Conservation (phyloP, 2,888 invertebrate genomes). For the Rapana venosa region DNA sequence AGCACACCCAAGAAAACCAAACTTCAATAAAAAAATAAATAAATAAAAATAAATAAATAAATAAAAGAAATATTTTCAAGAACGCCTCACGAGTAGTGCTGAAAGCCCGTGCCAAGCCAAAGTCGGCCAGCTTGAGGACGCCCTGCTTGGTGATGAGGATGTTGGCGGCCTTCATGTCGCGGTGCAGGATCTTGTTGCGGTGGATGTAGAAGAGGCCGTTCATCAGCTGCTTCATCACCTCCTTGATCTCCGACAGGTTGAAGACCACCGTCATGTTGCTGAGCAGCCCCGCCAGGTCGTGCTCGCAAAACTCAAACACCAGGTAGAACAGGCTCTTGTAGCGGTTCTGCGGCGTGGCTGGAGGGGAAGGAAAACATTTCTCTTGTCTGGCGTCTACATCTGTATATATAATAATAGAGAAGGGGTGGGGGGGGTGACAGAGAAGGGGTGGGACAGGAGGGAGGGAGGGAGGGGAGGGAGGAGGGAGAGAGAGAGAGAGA, state of each 20-base stretch:
- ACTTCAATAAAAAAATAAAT: too few species aligned
- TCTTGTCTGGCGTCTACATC: too few species aligned
- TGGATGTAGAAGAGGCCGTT: slow-evolving; percentile 97
- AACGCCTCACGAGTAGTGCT: slow-evolving; percentile 81
- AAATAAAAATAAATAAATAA: background rate
- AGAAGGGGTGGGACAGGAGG: too few species aligned
- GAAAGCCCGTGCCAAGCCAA: slow-evolving; percentile 97
- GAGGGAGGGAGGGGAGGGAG: too few species aligned
- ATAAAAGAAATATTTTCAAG: background rate
- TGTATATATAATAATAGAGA: too few species aligned
- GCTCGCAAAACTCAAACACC: slow-evolving; percentile 99
- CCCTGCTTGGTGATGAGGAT: slow-evolving; percentile 97
- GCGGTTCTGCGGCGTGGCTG: slow-evolving; percentile 84
- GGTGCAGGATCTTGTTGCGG: slow-evolving; percentile 84
- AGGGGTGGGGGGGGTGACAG: too few species aligned
- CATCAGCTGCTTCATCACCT: slow-evolving; percentile 83
- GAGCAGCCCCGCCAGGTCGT: slow-evolving; percentile 96
- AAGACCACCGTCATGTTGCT: slow-evolving; percentile 98
- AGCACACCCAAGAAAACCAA: too few species aligned
- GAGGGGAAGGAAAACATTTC: too few species aligned
- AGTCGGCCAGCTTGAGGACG: slow-evolving; percentile 94
- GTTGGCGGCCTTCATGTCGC: slow-evolving; percentile 99
- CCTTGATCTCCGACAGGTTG: slow-evolving; percentile 96
- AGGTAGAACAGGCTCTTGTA: slow-evolving; percentile 94
- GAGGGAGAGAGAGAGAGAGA: too few species aligned